phyloP scores from a whole-genome alignment of 2,113 vertebrate genomes.

The Eudyptes chrysolophus region DNA sequence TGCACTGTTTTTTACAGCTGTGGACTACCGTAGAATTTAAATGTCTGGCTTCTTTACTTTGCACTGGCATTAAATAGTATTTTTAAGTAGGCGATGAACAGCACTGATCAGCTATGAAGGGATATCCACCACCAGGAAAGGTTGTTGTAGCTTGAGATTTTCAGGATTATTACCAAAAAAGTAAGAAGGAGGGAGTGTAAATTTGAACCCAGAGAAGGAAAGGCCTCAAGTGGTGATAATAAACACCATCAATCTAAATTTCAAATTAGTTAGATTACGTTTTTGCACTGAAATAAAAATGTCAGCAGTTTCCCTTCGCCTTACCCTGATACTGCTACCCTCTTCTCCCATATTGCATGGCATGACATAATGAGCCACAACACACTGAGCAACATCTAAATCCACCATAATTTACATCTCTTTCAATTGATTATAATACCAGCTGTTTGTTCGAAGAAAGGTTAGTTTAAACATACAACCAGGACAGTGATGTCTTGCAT shows the following conservation, averaged over 20 bases:
- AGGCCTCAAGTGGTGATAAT: background rate
- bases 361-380: background rate
- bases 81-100: background rate
- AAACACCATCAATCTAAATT: background rate
- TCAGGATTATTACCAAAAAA: background rate
- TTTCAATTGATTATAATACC: background rate
- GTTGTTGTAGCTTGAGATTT: background rate
- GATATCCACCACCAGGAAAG: background rate
- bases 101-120: background rate
- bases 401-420: background rate
- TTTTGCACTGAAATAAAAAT: background rate
- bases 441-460: background rate
- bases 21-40: background rate
- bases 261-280: background rate
- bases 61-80: background rate
- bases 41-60: background rate
- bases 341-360: background rate
- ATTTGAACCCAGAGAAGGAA: background rate
- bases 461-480: background rate
- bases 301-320: background rate
- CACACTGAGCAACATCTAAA: background rate
- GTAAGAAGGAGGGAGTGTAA: background rate
- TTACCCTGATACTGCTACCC: background rate
- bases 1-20: background rate
- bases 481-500: background rate